Evolutionary conservation across 2,797 vertebrate genomes (phyloP).

Genomic region (Champsocephalus gunnari): DNA sequence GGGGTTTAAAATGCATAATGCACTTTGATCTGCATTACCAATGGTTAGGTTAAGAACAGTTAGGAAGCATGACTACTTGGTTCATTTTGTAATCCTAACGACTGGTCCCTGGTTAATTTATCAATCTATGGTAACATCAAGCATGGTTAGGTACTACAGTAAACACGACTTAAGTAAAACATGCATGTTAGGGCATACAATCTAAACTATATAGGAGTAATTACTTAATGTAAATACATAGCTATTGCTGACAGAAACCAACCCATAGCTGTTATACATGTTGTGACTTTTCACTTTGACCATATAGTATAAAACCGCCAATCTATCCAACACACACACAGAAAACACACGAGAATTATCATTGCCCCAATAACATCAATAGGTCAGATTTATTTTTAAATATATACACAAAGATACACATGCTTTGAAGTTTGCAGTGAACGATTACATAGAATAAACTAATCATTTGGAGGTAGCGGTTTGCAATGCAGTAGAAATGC

Average conservation of each 20-base stretch:
- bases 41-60: no score
- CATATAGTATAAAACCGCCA: no score
- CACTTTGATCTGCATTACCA: background rate
- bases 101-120: no score
- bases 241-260: background rate
- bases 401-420: background rate
- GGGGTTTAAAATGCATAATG: background rate
- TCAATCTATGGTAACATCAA: background rate
- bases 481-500: background rate
- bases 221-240: background rate
- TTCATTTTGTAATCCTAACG: no score
- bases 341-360: background rate
- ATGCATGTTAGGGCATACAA: background rate
- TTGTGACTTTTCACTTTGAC: no score
- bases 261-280: background rate
- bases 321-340: no score
- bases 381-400: background rate
- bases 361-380: constrained; percentile 7
- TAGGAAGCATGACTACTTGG: no score
- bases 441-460: background rate
- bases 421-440: background rate
- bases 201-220: background rate
- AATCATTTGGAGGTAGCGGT: background rate
- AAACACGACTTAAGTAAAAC: no score
- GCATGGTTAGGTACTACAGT: background rate